These are phyloP conservation scores for Cottus gobio DNA, from an alignment of 2,113 vertebrate genomes.

Conservation along the genomic window DNA sequence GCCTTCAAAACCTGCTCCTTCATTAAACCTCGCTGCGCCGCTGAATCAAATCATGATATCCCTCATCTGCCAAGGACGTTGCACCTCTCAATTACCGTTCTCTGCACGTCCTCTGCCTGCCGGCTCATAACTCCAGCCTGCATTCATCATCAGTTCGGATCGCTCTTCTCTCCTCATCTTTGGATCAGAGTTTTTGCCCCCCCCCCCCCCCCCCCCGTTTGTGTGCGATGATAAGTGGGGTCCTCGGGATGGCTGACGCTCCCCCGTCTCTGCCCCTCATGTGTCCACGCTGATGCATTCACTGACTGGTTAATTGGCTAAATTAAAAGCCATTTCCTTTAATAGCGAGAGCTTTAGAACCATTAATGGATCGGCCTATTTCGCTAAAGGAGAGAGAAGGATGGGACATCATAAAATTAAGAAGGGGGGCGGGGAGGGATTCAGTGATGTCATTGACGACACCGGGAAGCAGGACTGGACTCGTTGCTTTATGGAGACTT, in stretches of 20 bases:
- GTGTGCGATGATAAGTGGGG: conserved; percentile 12
- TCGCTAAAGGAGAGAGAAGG: conserved; percentile 14
- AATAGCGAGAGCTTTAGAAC: conserved; percentile 54
- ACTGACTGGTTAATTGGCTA: conserved; percentile 61
- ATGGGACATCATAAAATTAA: conserved; percentile 34
- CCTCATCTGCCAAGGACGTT: conserved; percentile 62
- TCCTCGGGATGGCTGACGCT: conserved; percentile 11
- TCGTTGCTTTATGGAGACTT: conserved; percentile 50
- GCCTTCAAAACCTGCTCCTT: not conserved
- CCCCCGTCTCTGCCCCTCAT: not conserved
- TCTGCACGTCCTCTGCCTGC: conserved; percentile 37
- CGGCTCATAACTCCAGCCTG: conserved; percentile 23
- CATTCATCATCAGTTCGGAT: conserved; percentile 29
- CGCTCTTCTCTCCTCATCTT: conserved; percentile 29
- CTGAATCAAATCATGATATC: conserved; percentile 60
- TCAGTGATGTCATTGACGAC: conserved; percentile 49
- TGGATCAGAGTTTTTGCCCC: conserved; percentile 15
- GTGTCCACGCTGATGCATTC: conserved; percentile 54
- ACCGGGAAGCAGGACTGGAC: conserved; percentile 39
- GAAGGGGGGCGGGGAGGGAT: conserved; percentile 18
- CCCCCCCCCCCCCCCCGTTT: conserved; percentile 16
- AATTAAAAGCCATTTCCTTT: conserved; percentile 74
- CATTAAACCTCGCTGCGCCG: too few species aligned
- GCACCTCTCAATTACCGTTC: conserved; percentile 29
- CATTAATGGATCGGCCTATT: conserved; percentile 58